Base-by-base conservation (phyloP, 64 coral and sea anemone genomes). In the Acropora yongei region DNA sequence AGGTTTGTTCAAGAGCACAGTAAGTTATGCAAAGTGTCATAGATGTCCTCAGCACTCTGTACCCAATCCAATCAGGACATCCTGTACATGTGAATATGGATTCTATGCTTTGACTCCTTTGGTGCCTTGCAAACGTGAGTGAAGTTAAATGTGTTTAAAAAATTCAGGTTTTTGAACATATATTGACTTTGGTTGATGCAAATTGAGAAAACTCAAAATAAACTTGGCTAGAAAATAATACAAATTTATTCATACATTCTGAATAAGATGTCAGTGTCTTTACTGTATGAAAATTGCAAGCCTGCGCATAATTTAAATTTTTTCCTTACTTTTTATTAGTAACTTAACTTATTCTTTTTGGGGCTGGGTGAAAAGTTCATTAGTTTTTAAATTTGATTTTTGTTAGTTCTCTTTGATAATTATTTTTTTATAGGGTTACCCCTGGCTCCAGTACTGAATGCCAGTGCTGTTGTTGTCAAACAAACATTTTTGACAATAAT, bases 1-100 rank as follows among this genome's bases (percentile, higher is more conserved):
- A n/a, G 91, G 83, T 8, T 49, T 30, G 1, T 93, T 68, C 71
- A 93, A 93, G 57, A 71, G 45, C 86, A 13, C 42, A 0, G 16
- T 72, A 1, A 79, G 60, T 41, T 87, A 93, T 12, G 44, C 18
- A 0, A 17, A 50, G 14, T 93, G 91, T 71, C 1, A 13, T 18
- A 2, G 1, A 2, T 93, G 91, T 74, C 91, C 91, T 69, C 10
- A 10, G 5, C 78, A 87, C 12, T 78, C 91, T 16, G 44, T 4
- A 3, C 30, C 91, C 44, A 45, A 87, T 47, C 42, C 82, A 4
- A 49, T 12, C 3, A 47, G 75, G 44, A 79, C 74, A 69, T n/a
- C 11, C 1, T 93, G 91, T 53, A 49, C 5, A 7, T 93, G 91
- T 50, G 8, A 53, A 8, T 6, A 50, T 30, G 91, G 84, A 40